Evolutionary conservation across 2,113 vertebrate genomes (phyloP).

Genomic region (Indicator indicator): DNA sequence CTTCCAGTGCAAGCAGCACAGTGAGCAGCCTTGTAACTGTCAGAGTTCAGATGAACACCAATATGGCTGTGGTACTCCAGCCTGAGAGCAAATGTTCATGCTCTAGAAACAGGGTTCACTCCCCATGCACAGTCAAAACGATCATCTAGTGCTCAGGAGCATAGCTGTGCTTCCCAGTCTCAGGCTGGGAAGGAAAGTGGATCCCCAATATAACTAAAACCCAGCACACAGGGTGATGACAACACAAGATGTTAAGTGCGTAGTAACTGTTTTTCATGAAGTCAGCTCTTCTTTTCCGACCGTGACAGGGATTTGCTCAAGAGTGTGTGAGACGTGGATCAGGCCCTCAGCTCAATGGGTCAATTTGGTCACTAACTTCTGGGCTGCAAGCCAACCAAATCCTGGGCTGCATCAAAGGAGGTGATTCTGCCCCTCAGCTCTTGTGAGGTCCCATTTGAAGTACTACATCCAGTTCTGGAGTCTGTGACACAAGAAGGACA

Average conservation of each 20-base stretch:
- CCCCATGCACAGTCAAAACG: neutral
- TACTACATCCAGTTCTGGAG: no score
- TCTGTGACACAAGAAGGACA: no score
- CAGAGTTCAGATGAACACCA: neutral
- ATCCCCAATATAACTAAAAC: neutral
- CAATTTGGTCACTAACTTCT: neutral
- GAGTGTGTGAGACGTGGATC: fast-evolving
- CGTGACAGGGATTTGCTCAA: neutral
- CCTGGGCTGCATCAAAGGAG: no score
- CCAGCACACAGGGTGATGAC: neutral
- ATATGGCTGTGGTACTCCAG: neutral
- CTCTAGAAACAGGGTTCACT: neutral
- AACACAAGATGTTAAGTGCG: neutral
- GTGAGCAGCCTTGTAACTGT: neutral
- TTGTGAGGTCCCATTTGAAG: no score
- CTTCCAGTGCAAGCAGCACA: neutral
- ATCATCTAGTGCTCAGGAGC: neutral
- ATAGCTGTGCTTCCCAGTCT: neutral
- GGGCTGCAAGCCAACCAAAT: no score
- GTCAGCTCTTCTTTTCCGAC: neutral
- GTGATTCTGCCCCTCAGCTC: no score
- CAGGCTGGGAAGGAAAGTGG: neutral
- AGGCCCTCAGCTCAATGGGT: neutral
- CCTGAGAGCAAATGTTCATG: neutral
- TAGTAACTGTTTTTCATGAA: neutral